A percentile compares a stretch with the other conserved stretches of the same genome.
Evolutionary conservation across 2,113 vertebrate species (phyloP).

Genomic region (Triplophysa tibetana): DNA sequence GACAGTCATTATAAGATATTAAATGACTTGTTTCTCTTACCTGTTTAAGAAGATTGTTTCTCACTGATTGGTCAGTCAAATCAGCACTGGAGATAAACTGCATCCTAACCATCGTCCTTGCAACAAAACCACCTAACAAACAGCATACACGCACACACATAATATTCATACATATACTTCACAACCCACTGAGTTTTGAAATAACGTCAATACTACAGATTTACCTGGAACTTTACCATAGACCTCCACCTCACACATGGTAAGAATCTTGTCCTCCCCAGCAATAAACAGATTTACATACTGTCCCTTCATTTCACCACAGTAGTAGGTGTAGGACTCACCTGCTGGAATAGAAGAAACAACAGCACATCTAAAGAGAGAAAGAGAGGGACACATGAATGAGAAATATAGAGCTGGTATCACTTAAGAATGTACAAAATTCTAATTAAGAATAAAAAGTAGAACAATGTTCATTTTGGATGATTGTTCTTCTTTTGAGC

Average conservation of each 20-base stretch:
- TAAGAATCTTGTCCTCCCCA: neutral
- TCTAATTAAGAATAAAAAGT: no score
- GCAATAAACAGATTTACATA: conserved; percentile 48
- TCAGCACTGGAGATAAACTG: neutral
- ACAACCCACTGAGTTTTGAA: neutral
- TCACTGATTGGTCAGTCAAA: neutral
- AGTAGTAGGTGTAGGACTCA: neutral
- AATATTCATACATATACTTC: neutral
- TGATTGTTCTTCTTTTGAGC: no score
- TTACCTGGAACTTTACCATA: neutral
- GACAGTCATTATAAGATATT: no score
- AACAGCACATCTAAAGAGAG: conserved; percentile 33
- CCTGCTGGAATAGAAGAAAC: neutral
- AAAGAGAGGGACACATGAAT: neutral
- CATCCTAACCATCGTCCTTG: neutral
- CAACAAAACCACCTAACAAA: neutral
- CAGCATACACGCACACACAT: neutral
- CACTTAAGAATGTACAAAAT: no score
- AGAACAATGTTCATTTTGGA: no score
- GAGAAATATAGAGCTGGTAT: neutral
- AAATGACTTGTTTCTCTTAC: neutral
- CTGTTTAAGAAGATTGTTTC: conserved; percentile 1
- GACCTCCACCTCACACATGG: conserved; percentile 21
- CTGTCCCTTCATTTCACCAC: conserved; percentile 30
- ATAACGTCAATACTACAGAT: neutral